These are phyloP conservation scores for Andrena cerasifolii DNA, from an alignment of 1,140 invertebrate species.

Conservation along the genomic window DNA sequence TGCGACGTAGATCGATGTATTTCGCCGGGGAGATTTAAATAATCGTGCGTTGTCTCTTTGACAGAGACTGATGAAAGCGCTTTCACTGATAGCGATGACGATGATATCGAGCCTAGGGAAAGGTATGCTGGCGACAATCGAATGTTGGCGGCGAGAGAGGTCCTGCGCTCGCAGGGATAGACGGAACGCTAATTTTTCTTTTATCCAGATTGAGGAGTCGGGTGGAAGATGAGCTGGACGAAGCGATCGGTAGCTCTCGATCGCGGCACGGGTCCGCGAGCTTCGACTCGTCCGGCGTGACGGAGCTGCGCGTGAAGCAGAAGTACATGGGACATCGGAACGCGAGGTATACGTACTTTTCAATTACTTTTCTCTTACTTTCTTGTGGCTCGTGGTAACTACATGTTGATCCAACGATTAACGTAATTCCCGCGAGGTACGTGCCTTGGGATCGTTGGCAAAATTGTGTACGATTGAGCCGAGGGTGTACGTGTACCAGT, in stretches of 20 bases:
- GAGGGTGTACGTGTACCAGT: conserved; percentile 3
- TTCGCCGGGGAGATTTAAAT: neutral
- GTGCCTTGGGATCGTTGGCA: neutral
- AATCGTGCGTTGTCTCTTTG: conserved; percentile 46
- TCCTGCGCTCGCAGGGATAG: neutral
- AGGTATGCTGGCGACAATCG: conserved; percentile 59
- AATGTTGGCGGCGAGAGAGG: neutral
- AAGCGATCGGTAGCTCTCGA: conserved; percentile 70
- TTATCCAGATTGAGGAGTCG: conserved; percentile 69
- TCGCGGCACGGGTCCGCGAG: conserved; percentile 64
- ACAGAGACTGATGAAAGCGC: conserved; percentile 77
- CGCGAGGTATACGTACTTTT: conserved; percentile 84
- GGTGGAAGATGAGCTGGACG: conserved; percentile 77
- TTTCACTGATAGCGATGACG: conserved; percentile 80
- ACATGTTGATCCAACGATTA: conserved; percentile 26
- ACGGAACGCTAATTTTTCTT: neutral
- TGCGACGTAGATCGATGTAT: conserved; percentile 5
- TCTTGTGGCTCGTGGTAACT: conserved; percentile 18
- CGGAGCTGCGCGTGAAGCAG: conserved; percentile 84
- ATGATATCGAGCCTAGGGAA: conserved; percentile 72
- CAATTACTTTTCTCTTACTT: neutral
- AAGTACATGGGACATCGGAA: conserved; percentile 93
- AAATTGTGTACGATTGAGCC: neutral
- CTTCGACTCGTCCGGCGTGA: conserved; percentile 69
- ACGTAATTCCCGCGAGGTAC: neutral